Percentiles rank a stretch among this genome's conserved stretches.
These are phyloP conservation scores for Spinus olivaceus DNA, from an alignment of 2,797 vertebrate genomes.

Conservation along the genomic window DNA sequence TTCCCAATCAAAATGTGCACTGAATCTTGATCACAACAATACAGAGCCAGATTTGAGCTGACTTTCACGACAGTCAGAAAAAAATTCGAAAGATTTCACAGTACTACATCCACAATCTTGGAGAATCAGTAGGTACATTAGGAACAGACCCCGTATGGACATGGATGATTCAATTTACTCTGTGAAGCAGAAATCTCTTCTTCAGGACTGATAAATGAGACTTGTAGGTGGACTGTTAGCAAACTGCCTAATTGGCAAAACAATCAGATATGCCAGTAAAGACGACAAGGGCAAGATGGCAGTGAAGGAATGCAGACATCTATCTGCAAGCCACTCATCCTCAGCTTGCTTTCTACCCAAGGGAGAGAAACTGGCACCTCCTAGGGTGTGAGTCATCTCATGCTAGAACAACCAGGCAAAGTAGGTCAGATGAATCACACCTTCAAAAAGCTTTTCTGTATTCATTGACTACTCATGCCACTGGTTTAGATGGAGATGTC, in stretches of 20 bases:
- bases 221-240: neutral
- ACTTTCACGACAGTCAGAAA: neutral
- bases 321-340: neutral
- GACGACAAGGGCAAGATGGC: neutral
- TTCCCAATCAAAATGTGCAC: neutral
- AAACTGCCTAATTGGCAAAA: neutral
- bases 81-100: neutral
- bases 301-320: neutral
- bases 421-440: slow-evolving; percentile 25
- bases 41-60: neutral
- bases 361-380: neutral
- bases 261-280: neutral
- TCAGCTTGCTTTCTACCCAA: neutral
- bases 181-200: neutral
- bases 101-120: neutral
- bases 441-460: neutral
- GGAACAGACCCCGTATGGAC: neutral
- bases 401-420: neutral
- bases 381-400: neutral
- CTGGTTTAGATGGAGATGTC: neutral
- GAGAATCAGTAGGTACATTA: neutral
- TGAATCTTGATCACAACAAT: neutral
- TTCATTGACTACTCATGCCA: neutral
- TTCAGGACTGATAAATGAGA: neutral
- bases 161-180: neutral